Percentiles rank a stretch among this genome's conserved stretches.
phyloP scores from a whole-genome alignment of 2,113 vertebrate species.

The Nycticebus coucang region DNA sequence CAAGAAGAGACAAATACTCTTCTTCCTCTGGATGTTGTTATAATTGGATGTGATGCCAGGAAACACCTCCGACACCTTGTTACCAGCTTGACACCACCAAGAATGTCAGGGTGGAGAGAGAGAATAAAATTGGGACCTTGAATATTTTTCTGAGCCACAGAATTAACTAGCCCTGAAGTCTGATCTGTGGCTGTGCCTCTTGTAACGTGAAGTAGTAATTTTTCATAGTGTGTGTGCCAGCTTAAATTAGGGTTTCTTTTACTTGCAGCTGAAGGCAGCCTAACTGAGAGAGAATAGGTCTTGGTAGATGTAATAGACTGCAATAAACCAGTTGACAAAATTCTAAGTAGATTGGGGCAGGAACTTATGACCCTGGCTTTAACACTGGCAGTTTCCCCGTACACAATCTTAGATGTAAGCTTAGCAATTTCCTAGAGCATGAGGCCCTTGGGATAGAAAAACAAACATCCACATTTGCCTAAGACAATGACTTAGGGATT shows the following conservation, averaged over 20 bases:
- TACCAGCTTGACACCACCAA: not conserved
- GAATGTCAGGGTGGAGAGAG: not conserved
- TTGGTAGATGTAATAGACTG: not conserved
- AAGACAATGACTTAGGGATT: not conserved
- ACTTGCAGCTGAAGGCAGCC: slow-evolving; percentile 45
- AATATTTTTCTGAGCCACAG: slow-evolving; percentile 55
- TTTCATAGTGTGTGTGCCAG: slow-evolving; percentile 54
- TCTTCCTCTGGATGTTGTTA: slow-evolving; percentile 37
- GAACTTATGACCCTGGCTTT: not conserved
- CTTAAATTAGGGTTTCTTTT: slow-evolving; percentile 62
- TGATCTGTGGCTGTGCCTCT: slow-evolving; percentile 35
- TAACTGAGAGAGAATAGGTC: slow-evolving; percentile 27
- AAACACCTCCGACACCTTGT: not conserved
- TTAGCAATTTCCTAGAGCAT: slow-evolving; percentile 19
- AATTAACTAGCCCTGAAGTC: slow-evolving; percentile 62
- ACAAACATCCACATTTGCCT: not conserved
- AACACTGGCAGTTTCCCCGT: not conserved
- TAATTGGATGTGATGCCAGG: slow-evolving; percentile 38
- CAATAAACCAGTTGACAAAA: slow-evolving; percentile 44
- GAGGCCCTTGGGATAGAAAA: slow-evolving; percentile 13
- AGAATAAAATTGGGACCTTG: slow-evolving; percentile 1
- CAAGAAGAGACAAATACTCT: not conserved
- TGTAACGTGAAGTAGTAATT: slow-evolving; percentile 59
- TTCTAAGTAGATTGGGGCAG: slow-evolving; percentile 2
- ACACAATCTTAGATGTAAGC: not conserved